A percentile compares a stretch with the other conserved stretches of the same genome.
phyloP scores from a whole-genome alignment of 2,888 invertebrate species.

The Crematogaster levior region DNA sequence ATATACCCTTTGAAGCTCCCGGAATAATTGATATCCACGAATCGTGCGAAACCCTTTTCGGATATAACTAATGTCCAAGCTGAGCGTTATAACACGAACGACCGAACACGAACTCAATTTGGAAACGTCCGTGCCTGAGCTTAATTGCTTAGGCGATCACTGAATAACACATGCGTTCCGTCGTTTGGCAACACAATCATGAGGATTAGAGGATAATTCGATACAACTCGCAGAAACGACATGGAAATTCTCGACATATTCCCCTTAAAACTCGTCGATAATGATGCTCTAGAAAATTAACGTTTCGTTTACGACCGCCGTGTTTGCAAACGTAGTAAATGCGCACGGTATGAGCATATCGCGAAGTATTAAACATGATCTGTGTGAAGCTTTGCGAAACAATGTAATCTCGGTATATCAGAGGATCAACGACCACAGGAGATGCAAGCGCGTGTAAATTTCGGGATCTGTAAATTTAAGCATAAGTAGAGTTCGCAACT shows the following conservation, averaged over 20 bases:
- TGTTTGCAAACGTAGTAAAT: slow-evolving; percentile 1
- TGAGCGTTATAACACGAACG: slow-evolving; percentile 57
- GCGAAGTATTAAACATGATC: slow-evolving; percentile 34
- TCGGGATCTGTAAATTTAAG: slow-evolving; percentile 31
- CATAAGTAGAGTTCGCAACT: slow-evolving; percentile 41
- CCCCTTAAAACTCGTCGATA: slow-evolving; percentile 39
- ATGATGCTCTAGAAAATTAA: slow-evolving; percentile 39
- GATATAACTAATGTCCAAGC: slow-evolving; percentile 51
- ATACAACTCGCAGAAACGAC: slow-evolving; percentile 36
- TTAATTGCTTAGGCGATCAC: slow-evolving; percentile 72
- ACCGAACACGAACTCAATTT: slow-evolving; percentile 54
- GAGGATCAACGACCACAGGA: slow-evolving; percentile 26
- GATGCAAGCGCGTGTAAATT: slow-evolving; percentile 31
- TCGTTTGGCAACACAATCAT: slow-evolving; percentile 56
- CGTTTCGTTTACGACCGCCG: slow-evolving; percentile 12
- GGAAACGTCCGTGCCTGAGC: slow-evolving; percentile 59
- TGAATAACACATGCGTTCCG: slow-evolving; percentile 72
- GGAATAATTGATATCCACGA: slow-evolving; percentile 50
- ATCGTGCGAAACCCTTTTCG: slow-evolving; percentile 45
- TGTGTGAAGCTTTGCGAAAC: slow-evolving; percentile 37
- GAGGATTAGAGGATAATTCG: slow-evolving; percentile 48
- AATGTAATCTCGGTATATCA: slow-evolving; percentile 40
- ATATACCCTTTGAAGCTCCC: slow-evolving; percentile 34
- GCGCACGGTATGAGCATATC: slow-evolving; percentile 11
- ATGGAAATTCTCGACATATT: slow-evolving; percentile 47